These are phyloP conservation scores for Lepidothrix coronata DNA, from an alignment of 2,113 vertebrate genomes.

Conservation along the genomic window DNA sequence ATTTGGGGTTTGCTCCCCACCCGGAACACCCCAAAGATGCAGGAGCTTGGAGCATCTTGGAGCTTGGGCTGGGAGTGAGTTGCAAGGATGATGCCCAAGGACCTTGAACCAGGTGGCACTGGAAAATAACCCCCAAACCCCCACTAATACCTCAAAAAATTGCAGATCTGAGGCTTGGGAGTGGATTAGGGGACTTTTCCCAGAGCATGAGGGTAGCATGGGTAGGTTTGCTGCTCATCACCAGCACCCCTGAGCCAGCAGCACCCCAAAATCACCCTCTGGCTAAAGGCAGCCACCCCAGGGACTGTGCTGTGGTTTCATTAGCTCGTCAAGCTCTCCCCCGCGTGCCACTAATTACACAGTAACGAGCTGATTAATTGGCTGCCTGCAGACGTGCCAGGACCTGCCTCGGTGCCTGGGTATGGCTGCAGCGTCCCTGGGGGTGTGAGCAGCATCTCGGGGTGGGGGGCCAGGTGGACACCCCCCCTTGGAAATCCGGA, in stretches of 20 bases:
- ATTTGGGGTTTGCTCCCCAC: not conserved
- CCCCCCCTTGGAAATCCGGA: not conserved
- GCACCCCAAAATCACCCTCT: not conserved
- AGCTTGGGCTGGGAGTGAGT: too few relatives aligned
- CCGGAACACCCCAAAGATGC: not conserved
- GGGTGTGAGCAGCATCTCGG: not conserved
- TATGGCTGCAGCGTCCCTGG: fast-evolving
- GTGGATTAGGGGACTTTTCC: not conserved
- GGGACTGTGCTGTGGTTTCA: not conserved
- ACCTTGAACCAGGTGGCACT: not conserved
- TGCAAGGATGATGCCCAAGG: not conserved
- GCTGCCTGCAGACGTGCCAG: not conserved
- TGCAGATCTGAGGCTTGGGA: not conserved
- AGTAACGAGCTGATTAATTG: not conserved
- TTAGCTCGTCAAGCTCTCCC: not conserved
- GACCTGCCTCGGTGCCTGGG: not conserved
- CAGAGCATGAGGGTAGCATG: fast-evolving
- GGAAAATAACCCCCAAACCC: not conserved
- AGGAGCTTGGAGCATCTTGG: not conserved
- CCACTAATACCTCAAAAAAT: not conserved
- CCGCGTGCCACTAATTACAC: not conserved
- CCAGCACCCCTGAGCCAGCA: fast-evolving
- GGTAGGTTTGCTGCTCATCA: not conserved
- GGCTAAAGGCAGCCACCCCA: not conserved
- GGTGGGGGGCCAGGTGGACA: not conserved